Base-by-base conservation (phyloP, 2,888 invertebrate species). In the Phymatocera aterrima region DNA sequence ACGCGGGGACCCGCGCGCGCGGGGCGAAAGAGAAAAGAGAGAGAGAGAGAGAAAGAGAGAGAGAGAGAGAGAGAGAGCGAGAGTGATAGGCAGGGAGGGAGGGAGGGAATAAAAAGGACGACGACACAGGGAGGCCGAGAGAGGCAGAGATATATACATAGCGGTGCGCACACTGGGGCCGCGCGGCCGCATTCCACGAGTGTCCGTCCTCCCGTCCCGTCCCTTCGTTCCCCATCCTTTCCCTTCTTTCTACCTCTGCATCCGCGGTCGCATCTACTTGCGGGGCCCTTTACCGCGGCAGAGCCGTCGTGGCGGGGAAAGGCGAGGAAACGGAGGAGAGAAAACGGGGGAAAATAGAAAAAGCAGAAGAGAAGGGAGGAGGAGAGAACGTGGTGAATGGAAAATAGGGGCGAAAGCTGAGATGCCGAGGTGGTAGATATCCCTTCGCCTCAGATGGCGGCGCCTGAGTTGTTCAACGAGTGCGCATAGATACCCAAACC, bases 21-120 rank as follows among this genome's bases (percentile, higher is more conserved):
- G 79, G 80, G 60, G 79, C 74, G 83, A 82, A 79, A 83, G 72
- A 61, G 46, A 65, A 15, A 31, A 43, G 43, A 15, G 60, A 48
- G 57, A 60, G 79, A 60, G 75, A 78, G 79, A 79, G 77, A 70
- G 46, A 65, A 40, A 61, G 18, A 68, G 77, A 77, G 77, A 54
- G 64, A 72, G 65, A 34, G 34, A 46, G 57, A 72, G 75, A 68
- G 68, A 78, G 40, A 77, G 37, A 18, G 34, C 24, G 18, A 40
- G 65, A 65, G 28, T n/a, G 64, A 72, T 64, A 34, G 34, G 40
- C 48, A 72, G 75, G 60, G 68, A 78, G 40, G 74, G 37, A 18
- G 34, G 28, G 18, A 40, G 65, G 28, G 28, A n/a, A 68, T 72
- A 34, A 72, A 72, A 68, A 34, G 72, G 51, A 51, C 48, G 72